These are phyloP conservation scores for Campoletis raptor DNA, from an alignment of 2,888 invertebrate genomes.

Conservation along the genomic window DNA sequence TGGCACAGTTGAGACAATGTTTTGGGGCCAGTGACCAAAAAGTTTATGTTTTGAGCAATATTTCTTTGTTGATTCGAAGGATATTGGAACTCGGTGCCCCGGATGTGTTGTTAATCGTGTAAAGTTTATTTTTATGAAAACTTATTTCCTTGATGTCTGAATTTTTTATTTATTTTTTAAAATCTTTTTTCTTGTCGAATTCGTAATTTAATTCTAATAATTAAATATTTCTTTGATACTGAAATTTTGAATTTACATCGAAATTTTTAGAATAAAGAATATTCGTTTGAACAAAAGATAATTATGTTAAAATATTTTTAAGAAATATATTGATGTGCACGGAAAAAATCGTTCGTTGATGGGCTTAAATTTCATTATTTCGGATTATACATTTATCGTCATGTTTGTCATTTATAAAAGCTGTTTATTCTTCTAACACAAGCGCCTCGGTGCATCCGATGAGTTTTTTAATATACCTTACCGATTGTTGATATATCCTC, in stretches of 20 bases:
- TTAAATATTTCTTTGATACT: too few relatives aligned
- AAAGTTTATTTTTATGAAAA: not conserved
- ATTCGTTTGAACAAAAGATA: too few relatives aligned
- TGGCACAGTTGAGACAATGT: not conserved
- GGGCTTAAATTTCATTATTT: not conserved
- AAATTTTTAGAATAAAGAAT: too few relatives aligned
- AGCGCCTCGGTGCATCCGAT: conserved; percentile 64
- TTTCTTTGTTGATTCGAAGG: not conserved
- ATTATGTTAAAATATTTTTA: too few relatives aligned
- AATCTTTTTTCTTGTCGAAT: too few relatives aligned
- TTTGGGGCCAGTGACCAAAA: conserved; percentile 43
- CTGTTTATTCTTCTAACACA: conserved; percentile 2
- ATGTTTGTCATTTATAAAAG: not conserved
- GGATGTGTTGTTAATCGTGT: not conserved
- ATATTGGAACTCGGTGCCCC: not conserved
- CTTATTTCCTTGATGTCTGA: too few relatives aligned
- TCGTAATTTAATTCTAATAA: too few relatives aligned
- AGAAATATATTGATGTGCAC: not conserved
- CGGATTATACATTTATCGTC: not conserved
- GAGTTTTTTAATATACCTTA: conserved; percentile 82
- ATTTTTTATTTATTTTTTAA: too few relatives aligned
- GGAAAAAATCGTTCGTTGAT: not conserved
- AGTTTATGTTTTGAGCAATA: not conserved
- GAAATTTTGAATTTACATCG: too few relatives aligned
- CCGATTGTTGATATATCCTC: conserved; percentile 93